Conservation (phyloP, 1,140 invertebrate genomes). For the Chironomus tepperi region DNA sequence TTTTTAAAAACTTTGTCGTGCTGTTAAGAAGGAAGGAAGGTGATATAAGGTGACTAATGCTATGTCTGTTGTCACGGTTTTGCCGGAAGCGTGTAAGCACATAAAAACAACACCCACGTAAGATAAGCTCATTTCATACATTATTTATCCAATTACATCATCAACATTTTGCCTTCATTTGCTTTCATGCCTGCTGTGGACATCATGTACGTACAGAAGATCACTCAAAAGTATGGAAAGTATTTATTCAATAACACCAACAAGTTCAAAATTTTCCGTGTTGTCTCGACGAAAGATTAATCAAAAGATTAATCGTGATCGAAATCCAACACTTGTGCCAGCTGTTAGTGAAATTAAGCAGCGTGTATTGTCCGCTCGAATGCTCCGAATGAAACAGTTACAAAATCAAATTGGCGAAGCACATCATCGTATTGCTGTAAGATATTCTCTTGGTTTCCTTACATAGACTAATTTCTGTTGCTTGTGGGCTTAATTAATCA, state of each 20-base stretch:
- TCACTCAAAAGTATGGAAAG: constrained; percentile 38
- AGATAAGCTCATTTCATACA: background rate
- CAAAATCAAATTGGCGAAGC: constrained; percentile 72
- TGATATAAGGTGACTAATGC: background rate
- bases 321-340: constrained; percentile 31
- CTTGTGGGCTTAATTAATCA: too few relatives aligned
- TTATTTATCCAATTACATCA: background rate
- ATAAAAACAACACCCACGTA: background rate
- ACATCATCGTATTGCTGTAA: constrained; percentile 63
- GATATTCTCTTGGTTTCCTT: constrained; percentile 28
- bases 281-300: constrained; percentile 28
- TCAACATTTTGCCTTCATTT: background rate
- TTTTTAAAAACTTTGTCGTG: background rate
- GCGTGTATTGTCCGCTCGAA: constrained; percentile 63
- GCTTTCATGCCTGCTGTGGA: background rate
- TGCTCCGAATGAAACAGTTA: constrained; percentile 59
- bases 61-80: constrained; percentile 12
- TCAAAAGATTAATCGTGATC: constrained; percentile 30
- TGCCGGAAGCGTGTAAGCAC: background rate
- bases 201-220: background rate
- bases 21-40: background rate
- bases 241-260: constrained; percentile 32
- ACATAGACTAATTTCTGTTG: too few relatives aligned
- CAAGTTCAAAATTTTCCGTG: constrained; percentile 36
- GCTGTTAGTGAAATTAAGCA: constrained; percentile 46